Evolutionary conservation across 2,888 invertebrate species (phyloP), one percentile per base, ranked within the genome.

Genomic region (Heliconius hortense): DNA sequence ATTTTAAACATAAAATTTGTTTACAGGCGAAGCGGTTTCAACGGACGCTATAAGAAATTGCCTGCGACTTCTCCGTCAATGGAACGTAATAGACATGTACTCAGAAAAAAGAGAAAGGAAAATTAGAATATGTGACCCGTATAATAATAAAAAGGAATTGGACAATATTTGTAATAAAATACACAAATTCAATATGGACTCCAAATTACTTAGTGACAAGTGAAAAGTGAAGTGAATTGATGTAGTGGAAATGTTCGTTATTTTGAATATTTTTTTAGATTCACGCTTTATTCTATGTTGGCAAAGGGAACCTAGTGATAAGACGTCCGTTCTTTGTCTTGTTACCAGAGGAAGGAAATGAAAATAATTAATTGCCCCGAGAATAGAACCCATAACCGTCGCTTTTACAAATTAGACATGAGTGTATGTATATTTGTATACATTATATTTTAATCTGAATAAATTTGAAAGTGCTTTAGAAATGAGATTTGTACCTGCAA

Each of bases 21-120:
- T 84, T 81, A 4, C 90, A 98, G 98, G 96, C 80, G 98, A 98
- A 90, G 97, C 98, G 84, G 95, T 98, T 71, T 97, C 97, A 11
- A 96, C 97, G 13, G 98, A 98, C 87, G 96, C 97, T 0, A 95
- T 98, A 72, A 96, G 96, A 85, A 98, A 98, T 90, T 97, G 97
- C 73, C 89, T 98, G 43, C 97, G 97, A 81, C 89, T 98, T 1
- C 96, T 97, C 60, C 96, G 97, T 80, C 96, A 97, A 82, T 97
- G 97, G 97, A 96, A 96, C 80, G 95, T 97, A 18, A 84, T 98
- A 53, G 97, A 97, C 53, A 86, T 95, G 82, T 88, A 87, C 83
- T 83, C 87, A 0, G 88, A 88, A 15, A 81, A 85, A 43, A 81
- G 84, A 4, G 83, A 86, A 26, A 84, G 94, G n/a, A 82, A 76